Conservation (phyloP, 2,113 vertebrate species). For the Falcunculus frontatus region DNA sequence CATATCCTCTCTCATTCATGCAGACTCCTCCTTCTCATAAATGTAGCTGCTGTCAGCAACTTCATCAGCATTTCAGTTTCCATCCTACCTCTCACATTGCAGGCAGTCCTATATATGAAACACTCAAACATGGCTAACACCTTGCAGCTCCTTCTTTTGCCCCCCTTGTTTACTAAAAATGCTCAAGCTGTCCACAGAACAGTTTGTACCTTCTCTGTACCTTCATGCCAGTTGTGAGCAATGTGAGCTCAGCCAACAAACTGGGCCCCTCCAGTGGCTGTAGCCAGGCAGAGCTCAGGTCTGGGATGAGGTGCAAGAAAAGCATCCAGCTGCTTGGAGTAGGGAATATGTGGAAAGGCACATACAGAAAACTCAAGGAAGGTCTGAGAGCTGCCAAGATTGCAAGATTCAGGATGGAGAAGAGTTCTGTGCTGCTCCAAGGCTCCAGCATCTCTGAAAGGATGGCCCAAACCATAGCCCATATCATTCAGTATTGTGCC, state of each 20-base stretch:
- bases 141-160: background rate
- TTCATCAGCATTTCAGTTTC: background rate
- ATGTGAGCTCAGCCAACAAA: background rate
- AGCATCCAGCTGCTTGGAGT: background rate
- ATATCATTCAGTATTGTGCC: background rate
- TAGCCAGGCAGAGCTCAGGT: background rate
- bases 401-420: background rate
- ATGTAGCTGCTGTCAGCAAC: background rate
- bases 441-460: background rate
- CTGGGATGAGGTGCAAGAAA: background rate
- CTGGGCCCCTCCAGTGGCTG: background rate
- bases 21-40: background rate
- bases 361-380: background rate
- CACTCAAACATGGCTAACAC: background rate
- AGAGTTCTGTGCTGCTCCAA: background rate
- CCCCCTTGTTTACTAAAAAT: background rate
- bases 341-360: background rate
- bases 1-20: background rate
- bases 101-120: background rate
- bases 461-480: background rate
- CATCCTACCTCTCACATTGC: background rate
- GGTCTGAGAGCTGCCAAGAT: background rate
- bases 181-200: background rate
- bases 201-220: background rate
- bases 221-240: background rate